Evolutionary conservation across 2,888 invertebrate genomes (phyloP), one percentile per base, ranked within the genome.

Genomic region (Tetheella fluctuosa): DNA sequence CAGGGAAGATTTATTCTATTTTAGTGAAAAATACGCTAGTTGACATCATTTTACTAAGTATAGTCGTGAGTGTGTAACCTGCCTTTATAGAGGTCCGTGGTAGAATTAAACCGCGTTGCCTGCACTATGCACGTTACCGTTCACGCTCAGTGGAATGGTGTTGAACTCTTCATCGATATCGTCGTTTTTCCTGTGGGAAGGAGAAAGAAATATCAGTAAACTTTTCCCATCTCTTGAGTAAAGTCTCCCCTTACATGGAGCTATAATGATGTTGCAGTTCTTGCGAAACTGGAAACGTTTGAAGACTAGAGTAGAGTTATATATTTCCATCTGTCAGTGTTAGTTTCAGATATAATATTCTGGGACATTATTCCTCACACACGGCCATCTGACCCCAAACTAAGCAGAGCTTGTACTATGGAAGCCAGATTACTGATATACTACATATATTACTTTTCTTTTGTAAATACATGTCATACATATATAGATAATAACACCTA

Each of bases 101-200:
- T 64, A 13, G 34, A 74, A 72, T 83, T 92, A 93, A 70, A 93
- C 93, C 54, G 93, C 93, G 69, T 93, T 93, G 57, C 93, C 91
- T 28, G 90, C 89, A 68, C 84, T 88, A 75, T 90, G 91, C 59
- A 85, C 78, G 71, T 86, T 88, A 39, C 92, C 93, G 78, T 93
- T 93, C 56, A 79, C 84, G 73, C 80, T 92, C 63, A 93, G 82
- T 64, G 93, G 93, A 76, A 93, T 93, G 70, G 93, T 93, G 87
- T 93, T 93, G 81, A 92, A 92, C 69, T 93, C 93, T 56, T 93
- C 93, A 48, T 93, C 93, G 59, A 88, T 68, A 48, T 93, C 93
- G 54, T 93, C 93, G 67, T 83, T 84, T 93, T 93, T 93, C 74
- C 93, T 93, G 90, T 57, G 64, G 68, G 77, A 67, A 70, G 71